phyloP scores from a whole-genome alignment of 2,797 vertebrate species.

The Silurus lanzhouensis region DNA sequence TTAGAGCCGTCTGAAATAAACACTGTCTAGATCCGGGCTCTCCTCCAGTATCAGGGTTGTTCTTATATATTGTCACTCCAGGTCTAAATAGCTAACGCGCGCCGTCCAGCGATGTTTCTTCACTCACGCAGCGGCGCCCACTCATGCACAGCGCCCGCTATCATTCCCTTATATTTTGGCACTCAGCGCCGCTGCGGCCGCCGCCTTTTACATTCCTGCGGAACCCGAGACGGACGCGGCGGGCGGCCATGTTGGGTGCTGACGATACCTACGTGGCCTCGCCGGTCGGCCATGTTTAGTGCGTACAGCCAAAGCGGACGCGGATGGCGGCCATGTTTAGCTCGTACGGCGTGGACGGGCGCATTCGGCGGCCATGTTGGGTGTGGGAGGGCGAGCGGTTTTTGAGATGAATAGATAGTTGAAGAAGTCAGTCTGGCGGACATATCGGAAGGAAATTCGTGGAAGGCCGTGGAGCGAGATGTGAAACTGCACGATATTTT shows the following conservation, averaged over 20 bases:
- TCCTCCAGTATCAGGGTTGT: conserved; percentile 40
- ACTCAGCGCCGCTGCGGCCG: conserved; percentile 71
- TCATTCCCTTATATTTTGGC: conserved; percentile 92
- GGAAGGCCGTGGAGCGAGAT: neutral
- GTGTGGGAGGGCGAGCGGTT: neutral
- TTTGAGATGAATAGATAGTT: neutral
- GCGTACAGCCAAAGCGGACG: conserved; percentile 13
- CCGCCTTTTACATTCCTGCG: conserved; percentile 79
- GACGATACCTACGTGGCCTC: neutral
- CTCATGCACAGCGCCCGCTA: conserved; percentile 68
- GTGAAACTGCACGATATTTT: neutral
- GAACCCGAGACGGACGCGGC: conserved; percentile 59
- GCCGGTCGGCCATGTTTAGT: conserved; percentile 16
- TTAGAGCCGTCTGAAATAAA: conserved; percentile 18
- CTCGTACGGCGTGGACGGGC: neutral
- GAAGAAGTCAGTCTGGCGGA: neutral
- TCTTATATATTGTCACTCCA: conserved; percentile 47
- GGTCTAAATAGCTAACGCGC: conserved; percentile 69
- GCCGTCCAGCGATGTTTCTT: conserved; percentile 69
- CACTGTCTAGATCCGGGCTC: conserved; percentile 57
- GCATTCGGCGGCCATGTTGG: conserved; percentile 9
- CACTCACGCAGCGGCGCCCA: conserved; percentile 74
- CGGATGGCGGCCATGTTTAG: conserved; percentile 12
- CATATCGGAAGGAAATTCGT: neutral
- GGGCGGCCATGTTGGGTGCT: conserved; percentile 67